These are phyloP conservation scores for Jaculus jaculus DNA, from an alignment of 2,113 vertebrate species.

Conservation along the genomic window DNA sequence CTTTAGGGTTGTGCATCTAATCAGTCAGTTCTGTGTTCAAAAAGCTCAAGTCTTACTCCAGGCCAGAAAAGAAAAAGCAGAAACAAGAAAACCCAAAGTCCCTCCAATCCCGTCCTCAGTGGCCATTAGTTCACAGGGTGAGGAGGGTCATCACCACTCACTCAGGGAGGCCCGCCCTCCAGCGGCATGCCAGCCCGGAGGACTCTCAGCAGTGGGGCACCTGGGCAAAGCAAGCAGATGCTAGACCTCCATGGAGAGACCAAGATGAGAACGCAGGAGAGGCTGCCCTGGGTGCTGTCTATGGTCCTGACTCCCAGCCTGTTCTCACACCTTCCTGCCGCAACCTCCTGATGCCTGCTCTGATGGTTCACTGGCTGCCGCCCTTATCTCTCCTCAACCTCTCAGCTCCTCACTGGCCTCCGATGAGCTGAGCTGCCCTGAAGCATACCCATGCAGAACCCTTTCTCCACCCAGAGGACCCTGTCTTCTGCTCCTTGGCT, in stretches of 20 bases:
- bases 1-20: not conserved
- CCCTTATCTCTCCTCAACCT: fast-evolving
- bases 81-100: not conserved
- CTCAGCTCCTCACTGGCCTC: not conserved
- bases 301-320: not conserved
- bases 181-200: not conserved
- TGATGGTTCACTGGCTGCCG: too few relatives aligned
- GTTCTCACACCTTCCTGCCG: too few relatives aligned
- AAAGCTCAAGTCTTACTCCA: not conserved
- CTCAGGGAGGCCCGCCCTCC: not conserved
- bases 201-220: too few relatives aligned
- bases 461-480: not conserved
- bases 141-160: not conserved
- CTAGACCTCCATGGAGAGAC: not conserved
- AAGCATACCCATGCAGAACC: not conserved
- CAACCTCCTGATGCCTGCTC: not conserved
- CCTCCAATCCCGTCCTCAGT: not conserved
- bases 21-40: not conserved
- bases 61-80: not conserved
- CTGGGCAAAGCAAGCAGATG: not conserved
- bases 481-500: not conserved
- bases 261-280: not conserved
- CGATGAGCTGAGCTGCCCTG: not conserved
- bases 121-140: not conserved
- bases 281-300: not conserved